Conservation (phyloP, 2,113 vertebrate species). For the Morone chrysops region DNA sequence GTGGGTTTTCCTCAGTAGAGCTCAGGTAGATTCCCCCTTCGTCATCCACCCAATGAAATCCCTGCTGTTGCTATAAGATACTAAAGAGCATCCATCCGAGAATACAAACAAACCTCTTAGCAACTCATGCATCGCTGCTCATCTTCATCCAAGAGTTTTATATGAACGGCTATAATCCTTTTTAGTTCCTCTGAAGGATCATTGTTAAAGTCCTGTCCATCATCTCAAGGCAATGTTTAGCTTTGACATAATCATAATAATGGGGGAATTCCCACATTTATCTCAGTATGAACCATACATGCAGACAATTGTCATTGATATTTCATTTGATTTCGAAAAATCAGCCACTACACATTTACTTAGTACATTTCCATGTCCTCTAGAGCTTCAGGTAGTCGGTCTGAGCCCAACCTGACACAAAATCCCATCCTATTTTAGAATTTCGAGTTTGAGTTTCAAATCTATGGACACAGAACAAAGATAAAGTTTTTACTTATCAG, state of each 20-base stretch:
- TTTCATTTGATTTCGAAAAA: background rate
- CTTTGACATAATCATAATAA: conserved; percentile 2
- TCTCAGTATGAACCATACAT: background rate
- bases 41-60: conserved; percentile 5
- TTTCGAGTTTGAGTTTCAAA: background rate
- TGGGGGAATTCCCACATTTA: conserved; percentile 8
- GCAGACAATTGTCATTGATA: background rate
- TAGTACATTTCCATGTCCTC: too few species aligned
- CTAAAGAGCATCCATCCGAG: conserved; percentile 34
- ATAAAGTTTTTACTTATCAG: background rate
- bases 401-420: too few species aligned
- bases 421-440: too few species aligned
- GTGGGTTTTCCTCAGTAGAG: conserved; percentile 15
- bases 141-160: conserved; percentile 27
- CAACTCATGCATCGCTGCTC: conserved; percentile 30
- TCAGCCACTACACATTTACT: background rate
- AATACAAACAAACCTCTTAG: conserved; percentile 43
- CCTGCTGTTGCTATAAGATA: conserved; percentile 31
- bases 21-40: conserved; percentile 11
- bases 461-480: background rate
- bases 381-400: too few species aligned
- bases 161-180: conserved; percentile 17
- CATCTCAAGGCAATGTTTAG: background rate
- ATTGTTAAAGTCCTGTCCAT: background rate
- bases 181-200: background rate